Evolutionary conservation across 2,888 invertebrate species (phyloP).

Genomic region (Drosophila imparisetae): DNA sequence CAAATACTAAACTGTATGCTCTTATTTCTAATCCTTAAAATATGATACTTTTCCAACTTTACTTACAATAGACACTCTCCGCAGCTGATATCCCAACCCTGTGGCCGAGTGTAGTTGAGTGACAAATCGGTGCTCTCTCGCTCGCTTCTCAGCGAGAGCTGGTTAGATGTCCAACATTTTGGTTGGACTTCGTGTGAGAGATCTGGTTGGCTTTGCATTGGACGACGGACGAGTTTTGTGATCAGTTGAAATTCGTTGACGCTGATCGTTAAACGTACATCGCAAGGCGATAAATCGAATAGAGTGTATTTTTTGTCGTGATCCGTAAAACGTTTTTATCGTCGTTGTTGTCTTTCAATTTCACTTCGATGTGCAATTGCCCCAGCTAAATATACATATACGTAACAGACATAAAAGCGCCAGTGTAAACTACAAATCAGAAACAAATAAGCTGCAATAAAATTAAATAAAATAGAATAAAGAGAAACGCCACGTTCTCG

Average conservation of each 20-base stretch:
- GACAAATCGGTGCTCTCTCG: constrained; percentile 23
- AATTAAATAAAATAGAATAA: constrained; percentile 21
- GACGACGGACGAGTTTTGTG: constrained; percentile 15
- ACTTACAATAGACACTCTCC: not conserved
- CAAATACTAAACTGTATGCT: not conserved
- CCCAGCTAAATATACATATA: constrained; percentile 47
- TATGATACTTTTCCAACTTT: not conserved
- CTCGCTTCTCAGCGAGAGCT: constrained; percentile 4
- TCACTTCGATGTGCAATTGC: constrained; percentile 67
- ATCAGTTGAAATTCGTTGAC: constrained; percentile 61
- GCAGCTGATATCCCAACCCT: not conserved
- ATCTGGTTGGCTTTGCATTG: constrained; percentile 37
- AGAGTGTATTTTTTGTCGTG: constrained; percentile 33
- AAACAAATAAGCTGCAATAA: constrained; percentile 28
- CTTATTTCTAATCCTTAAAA: not conserved
- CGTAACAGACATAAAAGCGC: constrained; percentile 11
- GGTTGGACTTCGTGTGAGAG: constrained; percentile 25
- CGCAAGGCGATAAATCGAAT: constrained; percentile 25
- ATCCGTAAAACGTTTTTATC: constrained; percentile 27
- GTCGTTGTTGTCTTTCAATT: constrained; percentile 55
- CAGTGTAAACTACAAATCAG: constrained; percentile 24
- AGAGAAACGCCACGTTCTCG: constrained; percentile 72
- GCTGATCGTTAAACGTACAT: constrained; percentile 50
- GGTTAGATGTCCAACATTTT: constrained; percentile 26
- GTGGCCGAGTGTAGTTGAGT: constrained; percentile 58